These are phyloP conservation scores for Chouioia cunea DNA, from an alignment of 2,888 invertebrate species.

Conservation along the genomic window DNA sequence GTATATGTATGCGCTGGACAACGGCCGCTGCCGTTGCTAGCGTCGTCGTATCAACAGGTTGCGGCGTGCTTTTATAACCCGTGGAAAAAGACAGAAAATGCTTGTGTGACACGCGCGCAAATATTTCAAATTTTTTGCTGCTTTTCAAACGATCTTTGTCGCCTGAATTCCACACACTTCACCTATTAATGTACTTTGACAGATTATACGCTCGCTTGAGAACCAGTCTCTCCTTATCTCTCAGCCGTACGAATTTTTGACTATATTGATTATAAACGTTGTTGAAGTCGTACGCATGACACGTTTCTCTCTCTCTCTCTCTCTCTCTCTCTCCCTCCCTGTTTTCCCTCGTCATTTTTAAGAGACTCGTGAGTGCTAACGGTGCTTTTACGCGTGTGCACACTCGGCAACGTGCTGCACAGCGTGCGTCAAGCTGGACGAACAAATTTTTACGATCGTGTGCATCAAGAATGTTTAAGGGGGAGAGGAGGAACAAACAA, in stretches of 20 bases:
- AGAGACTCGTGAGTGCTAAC: slow-evolving; percentile 9
- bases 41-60: slow-evolving; percentile 41
- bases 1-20: slow-evolving; percentile 9
- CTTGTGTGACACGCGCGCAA: background rate
- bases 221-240: no score
- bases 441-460: slow-evolving; percentile 17
- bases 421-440: background rate
- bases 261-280: no score
- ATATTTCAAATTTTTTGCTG: background rate
- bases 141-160: background rate
- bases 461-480: slow-evolving; percentile 1
- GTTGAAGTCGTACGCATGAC: no score
- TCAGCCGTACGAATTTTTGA: no score
- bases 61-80: slow-evolving; percentile 4
- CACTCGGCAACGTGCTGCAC: background rate
- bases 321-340: no score
- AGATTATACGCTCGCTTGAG: no score
- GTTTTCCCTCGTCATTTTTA: no score
- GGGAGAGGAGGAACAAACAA: no score
- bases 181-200: no score
- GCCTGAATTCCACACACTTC: background rate
- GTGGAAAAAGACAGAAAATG: no score
- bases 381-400: slow-evolving; percentile 19
- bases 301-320: no score
- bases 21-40: background rate